phyloP scores from a whole-genome alignment of 2,797 vertebrate genomes.

The Apogon hyalosoma region DNA sequence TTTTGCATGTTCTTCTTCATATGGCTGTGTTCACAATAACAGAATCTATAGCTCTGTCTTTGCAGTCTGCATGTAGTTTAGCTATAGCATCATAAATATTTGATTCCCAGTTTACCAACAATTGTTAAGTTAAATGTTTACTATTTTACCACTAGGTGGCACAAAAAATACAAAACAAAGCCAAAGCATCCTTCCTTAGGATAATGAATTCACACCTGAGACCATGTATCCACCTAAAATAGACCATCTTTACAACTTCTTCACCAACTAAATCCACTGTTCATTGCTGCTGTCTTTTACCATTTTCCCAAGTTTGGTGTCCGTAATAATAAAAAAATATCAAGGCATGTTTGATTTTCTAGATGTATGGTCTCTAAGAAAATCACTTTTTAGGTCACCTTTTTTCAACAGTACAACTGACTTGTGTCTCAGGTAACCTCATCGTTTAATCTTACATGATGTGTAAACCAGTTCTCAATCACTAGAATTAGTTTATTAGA shows the following conservation, averaged over 20 bases:
- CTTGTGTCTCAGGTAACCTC: not conserved
- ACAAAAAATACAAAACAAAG: conserved; percentile 17
- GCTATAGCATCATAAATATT: not conserved
- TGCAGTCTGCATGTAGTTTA: conserved; percentile 1
- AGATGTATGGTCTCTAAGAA: not conserved
- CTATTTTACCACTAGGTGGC: conserved; percentile 13
- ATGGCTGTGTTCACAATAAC: not conserved
- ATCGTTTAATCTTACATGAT: not conserved
- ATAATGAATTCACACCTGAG: not conserved
- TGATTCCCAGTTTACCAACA: not conserved
- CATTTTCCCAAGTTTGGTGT: not conserved
- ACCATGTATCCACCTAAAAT: conserved; percentile 5
- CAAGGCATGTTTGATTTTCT: not conserved
- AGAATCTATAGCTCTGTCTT: not conserved
- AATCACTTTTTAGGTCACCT: conserved; percentile 7
- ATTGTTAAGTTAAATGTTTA: conserved; percentile 5
- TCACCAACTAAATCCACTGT: not conserved
- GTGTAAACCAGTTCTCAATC: no score
- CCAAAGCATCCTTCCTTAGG: not conserved
- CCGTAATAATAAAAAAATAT: not conserved
- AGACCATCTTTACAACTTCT: not conserved
- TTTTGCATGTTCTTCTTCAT: not conserved
- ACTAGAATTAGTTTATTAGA: no score
- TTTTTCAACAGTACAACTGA: not conserved
- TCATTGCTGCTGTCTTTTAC: not conserved